Evolutionary conservation across 1,140 invertebrate species (phyloP), one percentile per base, ranked within the genome.

Genomic region (Drosophila lacteicornis): DNA sequence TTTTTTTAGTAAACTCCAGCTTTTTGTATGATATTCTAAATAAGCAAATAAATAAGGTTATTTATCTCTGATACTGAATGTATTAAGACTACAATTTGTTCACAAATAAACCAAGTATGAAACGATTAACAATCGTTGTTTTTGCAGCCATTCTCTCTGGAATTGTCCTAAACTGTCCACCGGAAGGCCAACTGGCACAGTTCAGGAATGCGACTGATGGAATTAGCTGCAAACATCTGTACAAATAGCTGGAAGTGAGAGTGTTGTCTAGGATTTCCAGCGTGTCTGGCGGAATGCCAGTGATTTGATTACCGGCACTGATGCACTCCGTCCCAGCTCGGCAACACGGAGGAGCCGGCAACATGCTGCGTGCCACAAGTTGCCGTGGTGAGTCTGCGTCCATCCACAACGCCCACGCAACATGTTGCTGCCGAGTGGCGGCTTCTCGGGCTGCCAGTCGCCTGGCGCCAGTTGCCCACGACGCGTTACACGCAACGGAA

Each of bases 401-500:
- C 12, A n/a, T 25, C 22, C 25, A 12, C 50, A 2, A 40, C 63
- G 45, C 46, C 70, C 55, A 60, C 50, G 75, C 56, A 69, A 45
- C 65, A 78, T 78, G 65, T 78, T 78, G 65, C 36, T 30, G n/a
- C 4, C 45, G 53, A 63, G 30, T 25, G 36, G 13, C 36, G n/a
- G 36, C 47, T 51, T 57, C 62, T 51, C 47, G 51, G 56, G 7
- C 30, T 33, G 43, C 45, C 47, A 46, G 38, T 45, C 68, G 45
- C 4, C 53, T 13, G 25, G n/a, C 53, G 65, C 68, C 77, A 87
- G 84, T 88, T 75, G 80, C 51, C 73, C 76, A 71, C 77, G 84
- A 80, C 51, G 63, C 82, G 82, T 88, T 78, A 49, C 53, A 57
- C 77, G 73, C 66, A 70, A 75, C 83, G 84, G 83, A 83, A 79